Evolutionary conservation across 2,888 invertebrate species (phyloP).

Genomic region (Cecidostiba fungosa): DNA sequence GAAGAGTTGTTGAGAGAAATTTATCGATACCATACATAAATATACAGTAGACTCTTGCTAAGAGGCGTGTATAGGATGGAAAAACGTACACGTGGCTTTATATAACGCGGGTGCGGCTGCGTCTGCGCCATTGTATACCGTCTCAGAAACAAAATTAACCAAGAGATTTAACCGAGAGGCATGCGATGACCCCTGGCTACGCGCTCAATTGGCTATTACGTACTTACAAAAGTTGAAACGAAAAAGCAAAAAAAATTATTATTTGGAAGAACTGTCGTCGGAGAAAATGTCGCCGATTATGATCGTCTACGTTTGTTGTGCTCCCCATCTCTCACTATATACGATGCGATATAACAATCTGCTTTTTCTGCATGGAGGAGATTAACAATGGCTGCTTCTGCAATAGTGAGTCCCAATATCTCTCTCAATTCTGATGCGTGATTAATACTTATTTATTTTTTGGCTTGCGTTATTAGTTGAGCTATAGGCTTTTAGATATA

Average conservation of each 20-base stretch:
- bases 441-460: background rate
- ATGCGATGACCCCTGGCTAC: conserved; percentile 40
- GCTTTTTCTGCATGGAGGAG: conserved; percentile 61
- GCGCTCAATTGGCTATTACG: conserved; percentile 45
- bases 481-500: background rate
- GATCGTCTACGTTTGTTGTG: background rate
- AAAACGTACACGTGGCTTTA: background rate
- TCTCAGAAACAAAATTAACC: background rate
- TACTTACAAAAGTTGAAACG: background rate
- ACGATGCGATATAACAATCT: conserved; percentile 20
- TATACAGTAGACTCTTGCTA: conserved; percentile 62
- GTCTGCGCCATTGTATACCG: background rate
- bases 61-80: background rate
- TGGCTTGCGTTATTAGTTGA: background rate
- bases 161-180: conserved; percentile 10
- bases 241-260: background rate
- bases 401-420: conserved; percentile 58
- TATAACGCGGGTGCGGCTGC: background rate
- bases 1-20: background rate
- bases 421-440: conserved; percentile 16
- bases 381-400: conserved; percentile 61
- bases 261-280: background rate
- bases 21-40: no score
- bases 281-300: background rate
- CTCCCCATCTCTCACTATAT: background rate